These are phyloP conservation scores for Athene noctua DNA, from an alignment of 2,113 vertebrate species.

Conservation along the genomic window DNA sequence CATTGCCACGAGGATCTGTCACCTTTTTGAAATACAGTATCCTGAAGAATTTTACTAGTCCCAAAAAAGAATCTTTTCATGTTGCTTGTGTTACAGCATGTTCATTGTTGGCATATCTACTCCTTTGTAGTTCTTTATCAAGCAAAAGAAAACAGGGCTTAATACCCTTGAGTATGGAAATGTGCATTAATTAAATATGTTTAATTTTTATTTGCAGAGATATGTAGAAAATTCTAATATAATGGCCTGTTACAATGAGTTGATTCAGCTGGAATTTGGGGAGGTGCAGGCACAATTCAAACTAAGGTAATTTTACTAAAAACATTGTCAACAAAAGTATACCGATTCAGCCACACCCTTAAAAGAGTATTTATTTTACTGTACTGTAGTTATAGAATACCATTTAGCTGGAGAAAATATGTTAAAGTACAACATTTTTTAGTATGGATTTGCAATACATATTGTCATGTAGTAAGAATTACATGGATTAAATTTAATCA, in stretches of 20 bases:
- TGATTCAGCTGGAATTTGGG: slow-evolving; percentile 93
- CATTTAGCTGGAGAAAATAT: not conserved
- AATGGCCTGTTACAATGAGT: slow-evolving; percentile 97
- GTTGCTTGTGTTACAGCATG: not conserved
- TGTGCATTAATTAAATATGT: slow-evolving; percentile 8
- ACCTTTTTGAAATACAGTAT: not conserved
- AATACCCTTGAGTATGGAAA: not conserved
- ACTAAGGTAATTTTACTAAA: slow-evolving; percentile 82
- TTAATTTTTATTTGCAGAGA: slow-evolving; percentile 77
- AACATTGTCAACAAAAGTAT: not conserved
- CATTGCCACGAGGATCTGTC: not conserved
- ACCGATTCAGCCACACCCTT: not conserved
- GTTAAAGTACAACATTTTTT: not conserved
- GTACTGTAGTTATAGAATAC: not conserved
- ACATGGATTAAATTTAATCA: not conserved
- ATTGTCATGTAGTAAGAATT: not conserved
- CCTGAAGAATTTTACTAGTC: not conserved
- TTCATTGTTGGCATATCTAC: not conserved
- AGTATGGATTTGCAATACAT: not conserved
- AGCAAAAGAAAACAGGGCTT: not conserved
- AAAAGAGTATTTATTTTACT: not conserved
- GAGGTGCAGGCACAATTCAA: slow-evolving; percentile 95
- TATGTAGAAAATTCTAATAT: slow-evolving; percentile 91
- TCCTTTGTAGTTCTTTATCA: not conserved
- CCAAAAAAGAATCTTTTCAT: not conserved